A percentile compares a stretch with the other conserved stretches of the same genome.
Conservation (phyloP, 2,888 invertebrate species). For the Agrochola lota region DNA sequence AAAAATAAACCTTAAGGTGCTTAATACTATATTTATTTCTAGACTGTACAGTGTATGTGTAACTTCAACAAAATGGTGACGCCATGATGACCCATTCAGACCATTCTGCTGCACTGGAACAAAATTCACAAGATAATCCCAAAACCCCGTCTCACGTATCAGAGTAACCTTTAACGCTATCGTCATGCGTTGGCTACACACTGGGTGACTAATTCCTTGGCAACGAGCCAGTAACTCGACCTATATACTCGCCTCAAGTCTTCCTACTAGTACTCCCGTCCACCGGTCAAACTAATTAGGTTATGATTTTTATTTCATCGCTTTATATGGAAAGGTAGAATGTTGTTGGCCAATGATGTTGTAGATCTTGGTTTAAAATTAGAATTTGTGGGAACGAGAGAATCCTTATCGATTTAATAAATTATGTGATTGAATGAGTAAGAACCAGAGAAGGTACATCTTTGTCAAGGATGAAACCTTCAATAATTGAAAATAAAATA, state of each 20-base stretch:
- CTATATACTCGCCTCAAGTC: conserved; percentile 84
- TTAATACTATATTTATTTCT: not conserved
- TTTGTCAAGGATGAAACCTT: not conserved
- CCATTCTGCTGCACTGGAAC: conserved; percentile 20
- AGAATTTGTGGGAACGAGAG: not conserved
- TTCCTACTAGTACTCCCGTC: conserved; percentile 82
- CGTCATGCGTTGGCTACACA: conserved; percentile 81
- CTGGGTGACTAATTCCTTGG: conserved; percentile 86
- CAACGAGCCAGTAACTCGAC: conserved; percentile 85
- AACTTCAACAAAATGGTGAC: not conserved
- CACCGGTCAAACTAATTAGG: conserved; percentile 81
- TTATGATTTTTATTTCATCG: conserved; percentile 76
- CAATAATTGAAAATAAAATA: not conserved
- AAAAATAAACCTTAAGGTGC: not conserved
- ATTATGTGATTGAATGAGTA: not conserved
- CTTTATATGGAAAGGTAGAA: conserved; percentile 71
- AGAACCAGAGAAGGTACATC: not conserved
- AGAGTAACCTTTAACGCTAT: conserved; percentile 83
- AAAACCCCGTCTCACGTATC: conserved; percentile 69
- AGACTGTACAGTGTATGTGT: not conserved
- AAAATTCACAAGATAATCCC: conserved; percentile 52
- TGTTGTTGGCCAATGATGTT: conserved; percentile 11
- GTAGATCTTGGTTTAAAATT: conserved; percentile 15
- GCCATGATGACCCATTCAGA: conserved; percentile 12
- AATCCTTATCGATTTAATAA: not conserved